phyloP scores from a whole-genome alignment of 1,140 invertebrate species.

The Drosophila nigromelanica region DNA sequence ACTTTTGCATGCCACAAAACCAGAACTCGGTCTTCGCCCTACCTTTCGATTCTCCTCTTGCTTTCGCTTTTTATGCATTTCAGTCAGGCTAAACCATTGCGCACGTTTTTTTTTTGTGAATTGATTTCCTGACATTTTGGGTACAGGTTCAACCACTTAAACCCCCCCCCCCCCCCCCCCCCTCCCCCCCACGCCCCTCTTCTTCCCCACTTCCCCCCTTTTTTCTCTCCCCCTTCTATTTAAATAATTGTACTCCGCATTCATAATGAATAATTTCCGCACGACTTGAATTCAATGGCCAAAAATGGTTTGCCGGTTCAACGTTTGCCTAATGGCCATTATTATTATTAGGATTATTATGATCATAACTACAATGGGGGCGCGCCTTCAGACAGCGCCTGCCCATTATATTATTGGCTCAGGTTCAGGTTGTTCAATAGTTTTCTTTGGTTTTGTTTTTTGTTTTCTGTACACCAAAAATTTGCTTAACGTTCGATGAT shows the following conservation, averaged over 20 bases:
- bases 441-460: constrained; percentile 38
- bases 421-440: constrained; percentile 35
- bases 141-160: constrained; percentile 9
- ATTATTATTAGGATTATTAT: constrained; percentile 80
- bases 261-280: constrained; percentile 80
- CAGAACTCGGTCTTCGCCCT: constrained; percentile 4
- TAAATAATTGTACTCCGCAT: constrained; percentile 51
- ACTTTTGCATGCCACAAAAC: constrained; percentile 47
- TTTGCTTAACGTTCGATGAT: constrained; percentile 57
- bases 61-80: constrained; percentile 56
- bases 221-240: no score
- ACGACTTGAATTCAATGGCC: constrained; percentile 73
- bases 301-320: constrained; percentile 67
- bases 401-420: constrained; percentile 30
- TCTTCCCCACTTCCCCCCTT: no score
- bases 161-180: no score
- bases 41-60: background rate
- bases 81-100: constrained; percentile 42
- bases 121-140: constrained; percentile 67
- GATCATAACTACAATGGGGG: constrained; percentile 55
- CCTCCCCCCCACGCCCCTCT: no score
- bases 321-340: constrained; percentile 75
- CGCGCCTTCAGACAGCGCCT: constrained; percentile 10
- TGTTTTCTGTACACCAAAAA: constrained; percentile 35
- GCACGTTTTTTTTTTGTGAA: constrained; percentile 62